Base-by-base conservation (phyloP, 2,113 vertebrate species). In the Sorex fumeus region DNA sequence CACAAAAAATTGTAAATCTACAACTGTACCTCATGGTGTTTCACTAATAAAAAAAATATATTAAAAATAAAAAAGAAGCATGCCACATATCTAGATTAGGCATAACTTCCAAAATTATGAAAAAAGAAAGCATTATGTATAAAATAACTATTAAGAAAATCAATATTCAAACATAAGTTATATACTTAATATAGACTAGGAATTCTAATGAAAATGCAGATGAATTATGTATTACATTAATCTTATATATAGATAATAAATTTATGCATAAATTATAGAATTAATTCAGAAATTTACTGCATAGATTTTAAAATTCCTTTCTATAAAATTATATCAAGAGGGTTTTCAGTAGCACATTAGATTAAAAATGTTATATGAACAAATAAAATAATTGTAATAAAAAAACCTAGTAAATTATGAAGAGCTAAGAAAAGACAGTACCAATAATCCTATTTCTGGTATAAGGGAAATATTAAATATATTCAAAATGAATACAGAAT, bases 391-490 rank as follows among this genome's bases (percentile, higher is more conserved):
- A 7, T 6, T 50, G 47, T 50, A 50, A 50, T 13, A 5, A 50
- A 50, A 12, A n/a, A n/a, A n/a, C n/a, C n/a, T n/a, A n/a, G n/a
- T 86, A 36, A 84, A 27, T 79, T 34, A 70, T 36, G 62, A 91
- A 91, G 28, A 36, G 6, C 28, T 66, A 32, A 50, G 11, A 40
- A 76, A 87, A 67, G 2, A 77, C 25, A 57, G 62, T 19, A 2
- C 10, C 43, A 30, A 43, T 67, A 40, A 67, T 43, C 16, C 7
- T 25, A 79, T 70, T 93, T 60, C 45, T 34, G 36, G n/a, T 47
- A 53, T 27, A 62, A 25, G 88, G 8, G 13, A 70, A 95, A 76
- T 40, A 74, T 25, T 66, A 60, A 88, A 75, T 23, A 70, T 74
- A 80, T 66, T 43, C 19, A 57, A 80, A 88, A 40, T 36, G 60